Percentiles rank a stretch among this genome's conserved stretches.
These are phyloP conservation scores for Amazona guildingii DNA, from an alignment of 2,113 vertebrate genomes.

Conservation along the genomic window DNA sequence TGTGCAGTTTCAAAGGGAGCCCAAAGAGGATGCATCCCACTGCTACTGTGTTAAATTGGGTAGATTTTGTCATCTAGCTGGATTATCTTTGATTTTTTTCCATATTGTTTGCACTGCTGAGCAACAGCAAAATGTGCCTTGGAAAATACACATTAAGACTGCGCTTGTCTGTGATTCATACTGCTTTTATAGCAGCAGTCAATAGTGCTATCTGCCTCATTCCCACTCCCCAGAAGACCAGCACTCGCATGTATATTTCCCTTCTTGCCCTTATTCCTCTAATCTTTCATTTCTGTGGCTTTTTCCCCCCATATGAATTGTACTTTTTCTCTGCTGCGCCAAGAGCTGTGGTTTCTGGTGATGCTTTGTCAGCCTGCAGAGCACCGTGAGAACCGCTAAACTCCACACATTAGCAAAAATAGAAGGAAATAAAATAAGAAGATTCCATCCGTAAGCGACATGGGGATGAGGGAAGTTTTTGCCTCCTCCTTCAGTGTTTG, in stretches of 20 bases:
- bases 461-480: neutral
- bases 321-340: neutral
- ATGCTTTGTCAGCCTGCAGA: neutral
- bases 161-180: neutral
- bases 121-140: neutral
- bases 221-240: neutral
- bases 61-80: neutral
- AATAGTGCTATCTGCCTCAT: neutral
- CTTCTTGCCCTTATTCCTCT: neutral
- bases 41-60: neutral
- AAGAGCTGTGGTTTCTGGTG: neutral
- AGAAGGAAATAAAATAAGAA: neutral
- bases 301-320: fast-evolving
- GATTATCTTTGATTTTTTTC: neutral
- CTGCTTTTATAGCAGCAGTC: neutral
- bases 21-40: neutral
- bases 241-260: fast-evolving
- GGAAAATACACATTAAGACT: neutral
- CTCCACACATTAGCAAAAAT: neutral
- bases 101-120: neutral
- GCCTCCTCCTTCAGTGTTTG: neutral
- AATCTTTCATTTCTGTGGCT: neutral
- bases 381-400: neutral
- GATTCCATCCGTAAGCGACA: neutral
- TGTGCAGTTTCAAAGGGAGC: neutral